Base-by-base conservation (phyloP, 2,797 vertebrate genomes). In the Tachyglossus aculeatus region DNA sequence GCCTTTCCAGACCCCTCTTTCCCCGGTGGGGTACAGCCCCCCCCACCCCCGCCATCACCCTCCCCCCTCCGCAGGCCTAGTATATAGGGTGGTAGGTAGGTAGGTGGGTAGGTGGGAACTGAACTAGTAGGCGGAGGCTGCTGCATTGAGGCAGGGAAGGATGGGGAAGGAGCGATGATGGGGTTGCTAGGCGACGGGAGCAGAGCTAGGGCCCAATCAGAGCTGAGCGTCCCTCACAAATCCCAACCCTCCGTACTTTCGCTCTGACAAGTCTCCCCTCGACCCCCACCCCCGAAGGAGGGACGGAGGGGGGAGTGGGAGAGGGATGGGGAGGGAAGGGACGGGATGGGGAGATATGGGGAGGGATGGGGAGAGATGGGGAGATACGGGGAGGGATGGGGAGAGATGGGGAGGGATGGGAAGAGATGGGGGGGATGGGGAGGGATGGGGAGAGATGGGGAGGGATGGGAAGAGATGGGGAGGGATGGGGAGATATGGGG, bases 101-200 rank as follows among this genome's bases (percentile, higher is more conserved):
- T n/a, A n/a, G n/a, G n/a, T n/a, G n/a, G n/a, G n/a, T n/a, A 56
- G 45, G 41, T 24, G 54, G n/a, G 52, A 34, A 29, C 44, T 44
- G 24, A 13, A 5, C 5, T 11, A 12, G 6, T 4, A 61, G 70
- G 82, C 80, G 45, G 69, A 59, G 51, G 18, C 57, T 77, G 74
- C 80, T 78, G 84, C 81, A 81, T 81, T 70, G 64, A 74, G 75
- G 82, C 48, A 67, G 71, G 74, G 60, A 62, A 74, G 74, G 80
- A 77, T 67, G 24, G 12, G 22, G 56, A 48, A 65, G 70, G 66
- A 66, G 44, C 51, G 71, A 76, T 52, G 85, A 84, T 86, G 74
- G 79, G 80, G 86, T 90, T 88, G 85, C 86, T 82, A 88, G 71
- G 88, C 80, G 64, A 88, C 67, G 32, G 48, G 37, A 83, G 81